These are phyloP conservation scores for Tuta absoluta DNA, from an alignment of 2,888 invertebrate species.

Conservation along the genomic window DNA sequence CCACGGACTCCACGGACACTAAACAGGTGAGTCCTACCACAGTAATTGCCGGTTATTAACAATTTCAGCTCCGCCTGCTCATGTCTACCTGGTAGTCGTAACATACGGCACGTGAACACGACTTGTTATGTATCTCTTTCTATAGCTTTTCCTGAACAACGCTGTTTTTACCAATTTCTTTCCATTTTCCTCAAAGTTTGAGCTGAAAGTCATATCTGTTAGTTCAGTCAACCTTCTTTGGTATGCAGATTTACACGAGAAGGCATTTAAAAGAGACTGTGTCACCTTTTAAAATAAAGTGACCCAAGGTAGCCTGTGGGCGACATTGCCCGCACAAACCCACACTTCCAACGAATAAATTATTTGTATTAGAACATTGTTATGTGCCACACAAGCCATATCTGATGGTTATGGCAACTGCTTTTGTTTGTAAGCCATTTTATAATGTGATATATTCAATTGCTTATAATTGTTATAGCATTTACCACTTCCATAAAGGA, in stretches of 20 bases:
- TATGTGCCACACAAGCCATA: slow-evolving; percentile 66
- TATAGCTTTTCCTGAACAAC: not conserved
- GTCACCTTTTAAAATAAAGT: slow-evolving; percentile 55
- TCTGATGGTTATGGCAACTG: slow-evolving; percentile 49
- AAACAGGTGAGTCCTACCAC: slow-evolving; percentile 81
- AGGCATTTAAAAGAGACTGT: slow-evolving; percentile 41
- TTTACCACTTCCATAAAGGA: slow-evolving; percentile 5
- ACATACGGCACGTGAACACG: not conserved
- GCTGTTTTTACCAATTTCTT: not conserved
- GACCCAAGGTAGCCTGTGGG: slow-evolving; percentile 74
- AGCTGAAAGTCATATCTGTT: not conserved
- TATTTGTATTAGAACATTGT: slow-evolving; percentile 74
- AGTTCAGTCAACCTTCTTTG: slow-evolving; percentile 14
- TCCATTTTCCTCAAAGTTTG: not conserved
- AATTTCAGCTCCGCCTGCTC: slow-evolving; percentile 56
- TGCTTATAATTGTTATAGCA: not conserved
- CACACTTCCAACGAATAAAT: slow-evolving; percentile 75
- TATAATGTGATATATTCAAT: slow-evolving; percentile 32
- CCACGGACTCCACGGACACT: slow-evolving; percentile 82
- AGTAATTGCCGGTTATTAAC: slow-evolving; percentile 71
- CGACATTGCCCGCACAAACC: slow-evolving; percentile 63
- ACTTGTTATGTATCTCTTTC: not conserved
- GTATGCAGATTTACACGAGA: slow-evolving; percentile 11
- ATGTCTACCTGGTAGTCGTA: slow-evolving; percentile 47
- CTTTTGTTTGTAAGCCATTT: slow-evolving; percentile 50